Evolutionary conservation across 2,888 invertebrate species (phyloP), one percentile per base, ranked within the genome.

Genomic region (Perizoma affinitatum): DNA sequence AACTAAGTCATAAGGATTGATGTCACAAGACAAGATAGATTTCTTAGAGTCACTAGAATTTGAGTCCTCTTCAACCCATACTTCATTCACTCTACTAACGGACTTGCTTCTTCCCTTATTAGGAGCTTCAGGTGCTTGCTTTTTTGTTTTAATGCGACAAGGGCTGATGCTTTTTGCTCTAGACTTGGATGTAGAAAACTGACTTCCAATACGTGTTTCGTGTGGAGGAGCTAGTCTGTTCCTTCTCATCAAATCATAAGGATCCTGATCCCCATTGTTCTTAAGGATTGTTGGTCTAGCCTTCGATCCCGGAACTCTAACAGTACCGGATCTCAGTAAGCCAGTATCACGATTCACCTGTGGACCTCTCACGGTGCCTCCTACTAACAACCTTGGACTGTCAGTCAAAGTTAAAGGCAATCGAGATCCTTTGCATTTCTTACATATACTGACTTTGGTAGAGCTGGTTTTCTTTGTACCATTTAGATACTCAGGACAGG

Each of bases 1-100:
- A 73, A 97, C 95, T 78, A 97, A 92, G 69, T 96, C 96, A 80
- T 97, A 97, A 4, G 97, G 96, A 84, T 97, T 97, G 44, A 97
- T 96, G 81, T 96, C 95, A 87, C 97, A 97, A 73, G 96, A 96
- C 45, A 97, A 88, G 68, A 97, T 97, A 11, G 97, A 97, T 68
- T 94, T 95, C 47, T 95, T 91, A 44, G 84, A 77, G 36, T 88
- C 87, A 67, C 72, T 82, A 50, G 73, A 67, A 57, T 73, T 83
- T 40, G 71, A 66, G 61, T 83, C 88, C 72, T 93, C 90, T 66
- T 89, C 88, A 61, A 89, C 83, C 86, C 92, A 92, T 57, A 89
- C 71, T 70, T 93, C 91, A 69, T 89, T 92, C 0, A 89, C 88
- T 54, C 93, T 86, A 69, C 88, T 90, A 0, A 91, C 92, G 53